These are phyloP conservation scores for Pelodiscus sinensis DNA, from an alignment of 2,113 vertebrate species.

Conservation along the genomic window DNA sequence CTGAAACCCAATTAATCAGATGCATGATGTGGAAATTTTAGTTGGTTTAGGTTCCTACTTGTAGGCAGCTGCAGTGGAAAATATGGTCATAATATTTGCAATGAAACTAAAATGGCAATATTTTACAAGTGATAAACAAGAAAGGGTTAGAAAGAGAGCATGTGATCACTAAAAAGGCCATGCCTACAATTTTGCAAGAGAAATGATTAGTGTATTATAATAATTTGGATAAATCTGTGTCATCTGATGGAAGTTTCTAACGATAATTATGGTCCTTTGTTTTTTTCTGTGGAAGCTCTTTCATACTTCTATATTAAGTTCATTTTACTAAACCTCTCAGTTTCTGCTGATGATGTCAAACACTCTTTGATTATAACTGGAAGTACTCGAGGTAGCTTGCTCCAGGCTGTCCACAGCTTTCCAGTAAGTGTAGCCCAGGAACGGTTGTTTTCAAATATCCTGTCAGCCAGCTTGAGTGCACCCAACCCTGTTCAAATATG, in stretches of 20 bases:
- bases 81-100: not conserved
- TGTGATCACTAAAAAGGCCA: not conserved
- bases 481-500: constrained; percentile 15
- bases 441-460: constrained; percentile 23
- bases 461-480: constrained; percentile 34
- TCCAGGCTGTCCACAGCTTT: constrained; percentile 32
- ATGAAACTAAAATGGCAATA: not conserved
- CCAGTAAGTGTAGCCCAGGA: constrained; percentile 6
- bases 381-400: constrained; percentile 18
- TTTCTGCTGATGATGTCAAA: not conserved
- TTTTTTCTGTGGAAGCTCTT: not conserved
- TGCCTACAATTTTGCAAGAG: not conserved
- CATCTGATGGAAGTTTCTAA: not conserved
- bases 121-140: not conserved
- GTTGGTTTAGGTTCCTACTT: not conserved
- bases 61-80: not conserved
- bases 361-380: not conserved
- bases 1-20: no score
- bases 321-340: not conserved
- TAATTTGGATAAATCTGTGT: constrained; percentile 15
- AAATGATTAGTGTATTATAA: not conserved
- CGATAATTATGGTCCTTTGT: not conserved
- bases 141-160: not conserved
- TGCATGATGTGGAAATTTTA: no score
- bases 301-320: constrained; percentile 6